Conservation (phyloP, 2,797 vertebrate genomes). For the Eulemur albifrons region DNA sequence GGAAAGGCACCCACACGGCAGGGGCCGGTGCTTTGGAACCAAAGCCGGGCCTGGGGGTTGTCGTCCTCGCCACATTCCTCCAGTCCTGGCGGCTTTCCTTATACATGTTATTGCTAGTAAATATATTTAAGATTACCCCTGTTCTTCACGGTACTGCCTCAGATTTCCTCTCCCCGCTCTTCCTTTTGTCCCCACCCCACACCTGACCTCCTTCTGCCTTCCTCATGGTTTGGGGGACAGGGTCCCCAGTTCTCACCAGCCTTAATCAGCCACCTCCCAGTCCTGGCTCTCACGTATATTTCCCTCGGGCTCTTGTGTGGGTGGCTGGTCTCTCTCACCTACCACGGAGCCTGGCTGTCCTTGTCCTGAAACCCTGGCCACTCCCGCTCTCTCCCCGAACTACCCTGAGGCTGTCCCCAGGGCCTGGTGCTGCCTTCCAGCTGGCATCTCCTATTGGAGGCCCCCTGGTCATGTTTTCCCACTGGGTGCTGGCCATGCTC, state of each 20-base stretch:
- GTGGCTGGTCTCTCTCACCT: not conserved
- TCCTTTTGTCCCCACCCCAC: not conserved
- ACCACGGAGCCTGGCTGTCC: not conserved
- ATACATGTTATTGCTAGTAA: fast-evolving
- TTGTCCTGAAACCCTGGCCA: not conserved
- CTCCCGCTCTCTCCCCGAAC: not conserved
- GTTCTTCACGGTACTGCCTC: fast-evolving
- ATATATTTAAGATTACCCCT: fast-evolving
- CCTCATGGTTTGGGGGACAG: fast-evolving
- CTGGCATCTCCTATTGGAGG: no score
- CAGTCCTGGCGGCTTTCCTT: fast-evolving
- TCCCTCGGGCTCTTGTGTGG: no score
- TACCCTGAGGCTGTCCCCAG: not conserved
- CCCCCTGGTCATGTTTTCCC: no score
- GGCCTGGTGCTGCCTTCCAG: no score
- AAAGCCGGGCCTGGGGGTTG: not conserved
- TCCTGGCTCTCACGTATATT: not conserved
- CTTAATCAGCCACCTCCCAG: no score
- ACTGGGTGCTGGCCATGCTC: no score
- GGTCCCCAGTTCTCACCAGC: not conserved
- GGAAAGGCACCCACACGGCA: not conserved
- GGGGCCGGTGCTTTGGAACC: no score
- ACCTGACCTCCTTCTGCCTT: not conserved
- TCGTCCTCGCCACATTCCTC: fast-evolving
- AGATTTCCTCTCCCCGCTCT: not conserved